Evolutionary conservation across 2,797 vertebrate genomes (phyloP).

Genomic region (Triplophysa bombifrons): DNA sequence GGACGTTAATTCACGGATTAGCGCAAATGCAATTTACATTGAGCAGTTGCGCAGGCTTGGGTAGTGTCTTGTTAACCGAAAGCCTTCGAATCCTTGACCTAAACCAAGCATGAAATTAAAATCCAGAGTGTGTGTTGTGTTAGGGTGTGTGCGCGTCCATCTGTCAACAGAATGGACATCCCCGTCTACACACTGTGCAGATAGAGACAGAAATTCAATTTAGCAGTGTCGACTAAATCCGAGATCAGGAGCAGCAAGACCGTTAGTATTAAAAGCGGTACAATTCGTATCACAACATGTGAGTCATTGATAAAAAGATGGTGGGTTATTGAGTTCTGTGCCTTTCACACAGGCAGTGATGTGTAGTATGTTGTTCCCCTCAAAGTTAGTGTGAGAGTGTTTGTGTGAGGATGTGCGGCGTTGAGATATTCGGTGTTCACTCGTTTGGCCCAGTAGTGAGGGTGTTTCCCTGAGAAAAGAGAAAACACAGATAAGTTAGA

Average conservation of each 20-base stretch:
- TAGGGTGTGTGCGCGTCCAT: slow-evolving; percentile 31
- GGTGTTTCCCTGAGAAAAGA: slow-evolving; percentile 58
- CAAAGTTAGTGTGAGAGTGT: slow-evolving; percentile 43
- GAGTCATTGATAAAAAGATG: slow-evolving; percentile 68
- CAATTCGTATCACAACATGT: slow-evolving; percentile 74
- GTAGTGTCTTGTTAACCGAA: slow-evolving; percentile 17
- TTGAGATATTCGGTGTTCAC: slow-evolving; percentile 56
- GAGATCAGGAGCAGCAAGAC: slow-evolving; percentile 46
- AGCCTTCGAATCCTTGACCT: slow-evolving; percentile 23
- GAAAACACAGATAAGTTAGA: not conserved
- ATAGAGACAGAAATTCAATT: slow-evolving; percentile 50
- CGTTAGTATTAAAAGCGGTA: slow-evolving; percentile 67
- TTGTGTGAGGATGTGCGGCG: slow-evolving; percentile 56
- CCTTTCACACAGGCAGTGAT: slow-evolving; percentile 72
- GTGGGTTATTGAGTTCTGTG: slow-evolving; percentile 63
- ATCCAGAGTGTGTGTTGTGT: slow-evolving; percentile 39
- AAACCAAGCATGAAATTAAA: slow-evolving; percentile 32
- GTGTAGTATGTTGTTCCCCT: slow-evolving; percentile 61
- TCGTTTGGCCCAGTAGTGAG: slow-evolving; percentile 65
- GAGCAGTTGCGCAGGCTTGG: slow-evolving; percentile 10
- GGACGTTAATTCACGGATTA: slow-evolving; percentile 39
- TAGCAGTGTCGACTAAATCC: slow-evolving; percentile 50
- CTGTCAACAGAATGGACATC: slow-evolving; percentile 56
- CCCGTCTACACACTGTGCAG: slow-evolving; percentile 50
- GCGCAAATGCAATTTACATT: slow-evolving; percentile 24